phyloP scores from a whole-genome alignment of 2,888 invertebrate genomes.

The Tribolium freemani region DNA sequence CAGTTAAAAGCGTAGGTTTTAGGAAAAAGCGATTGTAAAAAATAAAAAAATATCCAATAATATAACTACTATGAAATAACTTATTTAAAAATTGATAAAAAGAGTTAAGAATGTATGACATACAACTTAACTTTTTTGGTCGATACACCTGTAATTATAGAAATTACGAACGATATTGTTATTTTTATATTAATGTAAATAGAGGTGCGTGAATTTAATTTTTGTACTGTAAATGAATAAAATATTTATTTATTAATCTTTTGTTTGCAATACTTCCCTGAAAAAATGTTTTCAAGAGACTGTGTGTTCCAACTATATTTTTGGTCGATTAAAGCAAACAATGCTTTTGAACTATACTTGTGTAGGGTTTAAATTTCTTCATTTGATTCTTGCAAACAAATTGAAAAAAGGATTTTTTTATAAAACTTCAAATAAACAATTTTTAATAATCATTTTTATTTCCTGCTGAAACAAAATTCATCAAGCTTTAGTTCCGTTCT shows the following conservation, averaged over 20 bases:
- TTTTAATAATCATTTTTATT: no score
- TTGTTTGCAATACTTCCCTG: slow-evolving; percentile 15
- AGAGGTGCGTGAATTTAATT: slow-evolving; percentile 60
- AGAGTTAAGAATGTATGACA: slow-evolving; percentile 44
- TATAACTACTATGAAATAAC: slow-evolving; percentile 20
- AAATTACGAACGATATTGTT: slow-evolving; percentile 49
- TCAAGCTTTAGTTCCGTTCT: no score
- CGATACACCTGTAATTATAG: slow-evolving; percentile 39
- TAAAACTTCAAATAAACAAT: no score
- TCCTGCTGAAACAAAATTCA: no score
- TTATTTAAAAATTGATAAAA: slow-evolving; percentile 47
- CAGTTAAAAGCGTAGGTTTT: background rate
- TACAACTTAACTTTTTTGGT: slow-evolving; percentile 49
- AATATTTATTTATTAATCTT: slow-evolving; percentile 52
- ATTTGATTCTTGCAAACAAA: no score
- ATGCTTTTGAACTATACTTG: no score
- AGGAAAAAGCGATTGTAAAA: slow-evolving; percentile 28
- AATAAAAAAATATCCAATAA: slow-evolving; percentile 11
- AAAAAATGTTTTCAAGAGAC: no score
- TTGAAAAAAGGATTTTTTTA: no score
- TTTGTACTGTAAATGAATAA: slow-evolving; percentile 56
- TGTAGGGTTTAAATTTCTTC: no score
- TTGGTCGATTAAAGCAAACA: no score
- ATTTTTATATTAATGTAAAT: slow-evolving; percentile 57
- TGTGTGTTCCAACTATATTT: no score